These are phyloP conservation scores for Nesidiocoris tenuis DNA, from an alignment of 2,888 invertebrate species.

Conservation along the genomic window DNA sequence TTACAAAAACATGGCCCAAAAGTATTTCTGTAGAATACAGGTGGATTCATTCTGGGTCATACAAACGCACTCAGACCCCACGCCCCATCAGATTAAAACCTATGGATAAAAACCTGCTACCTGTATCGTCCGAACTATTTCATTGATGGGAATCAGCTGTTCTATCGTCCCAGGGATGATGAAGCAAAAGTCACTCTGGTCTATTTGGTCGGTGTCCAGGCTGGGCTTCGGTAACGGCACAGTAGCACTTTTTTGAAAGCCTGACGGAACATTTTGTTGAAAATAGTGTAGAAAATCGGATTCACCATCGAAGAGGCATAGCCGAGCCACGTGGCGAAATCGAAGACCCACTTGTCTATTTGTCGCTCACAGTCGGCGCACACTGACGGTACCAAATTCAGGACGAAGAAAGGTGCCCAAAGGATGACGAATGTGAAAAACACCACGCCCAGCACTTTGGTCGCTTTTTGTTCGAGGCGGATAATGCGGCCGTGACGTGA, in stretches of 20 bases:
- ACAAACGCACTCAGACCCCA: no score
- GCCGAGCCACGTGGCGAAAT: slow-evolving; percentile 88
- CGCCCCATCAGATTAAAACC: no score
- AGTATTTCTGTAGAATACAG: no score
- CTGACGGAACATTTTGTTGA: slow-evolving; percentile 89
- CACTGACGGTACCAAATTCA: slow-evolving; percentile 81
- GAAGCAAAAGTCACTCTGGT: no score
- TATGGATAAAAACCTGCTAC: no score
- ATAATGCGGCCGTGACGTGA: slow-evolving; percentile 81
- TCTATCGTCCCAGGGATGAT: no score
- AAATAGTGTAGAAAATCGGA: slow-evolving; percentile 93
- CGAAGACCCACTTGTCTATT: slow-evolving; percentile 76
- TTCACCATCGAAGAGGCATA: slow-evolving; percentile 94
- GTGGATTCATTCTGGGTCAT: no score
- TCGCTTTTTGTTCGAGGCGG: slow-evolving; percentile 90
- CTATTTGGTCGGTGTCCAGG: slow-evolving; percentile 48
- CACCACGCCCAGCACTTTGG: slow-evolving; percentile 90
- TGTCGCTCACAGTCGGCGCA: slow-evolving; percentile 77
- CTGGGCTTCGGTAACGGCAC: slow-evolving; percentile 63
- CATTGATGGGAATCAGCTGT: no score
- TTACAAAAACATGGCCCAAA: no score
- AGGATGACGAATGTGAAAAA: slow-evolving; percentile 92
- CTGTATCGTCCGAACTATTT: no score
- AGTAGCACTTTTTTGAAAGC: slow-evolving; percentile 83
- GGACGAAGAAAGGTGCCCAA: slow-evolving; percentile 94